These are phyloP conservation scores for Machimus atricapillus DNA, from an alignment of 2,888 invertebrate genomes.

Conservation along the genomic window DNA sequence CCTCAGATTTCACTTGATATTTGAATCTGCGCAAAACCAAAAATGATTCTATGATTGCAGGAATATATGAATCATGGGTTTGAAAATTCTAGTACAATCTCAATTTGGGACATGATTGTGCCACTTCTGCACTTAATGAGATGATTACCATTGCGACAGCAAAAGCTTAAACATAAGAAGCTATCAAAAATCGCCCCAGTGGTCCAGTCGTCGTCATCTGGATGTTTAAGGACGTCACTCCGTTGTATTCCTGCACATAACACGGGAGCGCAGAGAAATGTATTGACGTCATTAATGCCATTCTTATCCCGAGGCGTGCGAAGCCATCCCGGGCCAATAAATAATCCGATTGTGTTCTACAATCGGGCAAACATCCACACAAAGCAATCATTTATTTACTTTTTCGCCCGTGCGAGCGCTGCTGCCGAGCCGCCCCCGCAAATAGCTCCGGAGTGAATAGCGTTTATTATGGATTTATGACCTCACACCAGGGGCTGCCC, in stretches of 20 bases:
- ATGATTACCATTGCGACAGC: no score
- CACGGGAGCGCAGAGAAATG: neutral
- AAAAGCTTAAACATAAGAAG: neutral
- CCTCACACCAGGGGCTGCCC: constrained; percentile 29
- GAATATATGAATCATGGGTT: no score
- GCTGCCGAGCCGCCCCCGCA: constrained; percentile 33
- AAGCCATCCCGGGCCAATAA: constrained; percentile 42
- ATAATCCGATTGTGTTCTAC: constrained; percentile 47
- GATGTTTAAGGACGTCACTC: neutral
- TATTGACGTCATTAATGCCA: constrained; percentile 38
- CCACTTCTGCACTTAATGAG: no score
- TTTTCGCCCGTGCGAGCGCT: neutral
- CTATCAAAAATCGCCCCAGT: neutral
- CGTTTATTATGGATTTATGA: constrained; percentile 48
- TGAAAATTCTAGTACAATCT: no score
- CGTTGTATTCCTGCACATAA: neutral
- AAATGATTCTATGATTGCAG: no score
- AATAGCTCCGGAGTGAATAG: constrained; percentile 45
- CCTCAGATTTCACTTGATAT: no score
- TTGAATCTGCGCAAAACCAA: no score
- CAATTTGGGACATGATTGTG: no score
- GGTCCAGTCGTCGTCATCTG: neutral
- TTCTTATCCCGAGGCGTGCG: constrained; percentile 41
- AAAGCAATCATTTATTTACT: constrained; percentile 48
- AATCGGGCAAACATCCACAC: constrained; percentile 33